phyloP scores from a whole-genome alignment of 2,113 vertebrate species.

The Nibea albiflora region DNA sequence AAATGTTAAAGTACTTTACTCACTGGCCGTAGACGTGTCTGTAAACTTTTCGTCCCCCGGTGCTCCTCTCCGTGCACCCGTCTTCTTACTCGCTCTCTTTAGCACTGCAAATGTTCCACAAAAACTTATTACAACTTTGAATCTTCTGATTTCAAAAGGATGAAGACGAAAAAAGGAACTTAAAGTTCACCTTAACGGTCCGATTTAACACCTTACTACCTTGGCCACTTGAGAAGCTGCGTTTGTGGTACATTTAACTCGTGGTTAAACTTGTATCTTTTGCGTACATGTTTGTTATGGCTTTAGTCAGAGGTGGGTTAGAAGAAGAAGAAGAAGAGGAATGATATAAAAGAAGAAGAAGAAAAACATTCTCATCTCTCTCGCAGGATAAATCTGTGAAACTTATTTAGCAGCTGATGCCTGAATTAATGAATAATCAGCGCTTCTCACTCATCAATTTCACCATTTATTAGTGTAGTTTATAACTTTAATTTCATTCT shows the following conservation, averaged over 20 bases:
- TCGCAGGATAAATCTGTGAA: neutral
- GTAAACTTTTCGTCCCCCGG: conserved; percentile 93
- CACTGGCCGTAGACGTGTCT: conserved; percentile 92
- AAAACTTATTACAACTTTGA: neutral
- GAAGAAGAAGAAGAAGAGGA: neutral
- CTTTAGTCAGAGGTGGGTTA: neutral
- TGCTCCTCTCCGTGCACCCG: conserved; percentile 90
- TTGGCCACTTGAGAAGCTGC: neutral
- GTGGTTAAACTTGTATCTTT: neutral
- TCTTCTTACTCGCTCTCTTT: conserved; percentile 97
- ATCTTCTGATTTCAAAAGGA: neutral
- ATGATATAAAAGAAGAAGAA: neutral
- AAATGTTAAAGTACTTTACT: conserved; percentile 65
- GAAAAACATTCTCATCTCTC: neutral
- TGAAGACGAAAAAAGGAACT: neutral
- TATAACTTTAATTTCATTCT: neutral
- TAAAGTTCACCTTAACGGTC: no score
- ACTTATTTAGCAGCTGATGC: neutral
- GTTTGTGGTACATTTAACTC: neutral
- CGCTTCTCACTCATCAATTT: neutral
- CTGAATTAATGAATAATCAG: neutral
- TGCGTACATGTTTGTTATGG: neutral
- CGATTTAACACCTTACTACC: neutral
- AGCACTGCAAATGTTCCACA: conserved; percentile 85
- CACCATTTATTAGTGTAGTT: neutral